Evolutionary conservation across 2,888 invertebrate species (phyloP).

Genomic region (Panopea generosa): DNA sequence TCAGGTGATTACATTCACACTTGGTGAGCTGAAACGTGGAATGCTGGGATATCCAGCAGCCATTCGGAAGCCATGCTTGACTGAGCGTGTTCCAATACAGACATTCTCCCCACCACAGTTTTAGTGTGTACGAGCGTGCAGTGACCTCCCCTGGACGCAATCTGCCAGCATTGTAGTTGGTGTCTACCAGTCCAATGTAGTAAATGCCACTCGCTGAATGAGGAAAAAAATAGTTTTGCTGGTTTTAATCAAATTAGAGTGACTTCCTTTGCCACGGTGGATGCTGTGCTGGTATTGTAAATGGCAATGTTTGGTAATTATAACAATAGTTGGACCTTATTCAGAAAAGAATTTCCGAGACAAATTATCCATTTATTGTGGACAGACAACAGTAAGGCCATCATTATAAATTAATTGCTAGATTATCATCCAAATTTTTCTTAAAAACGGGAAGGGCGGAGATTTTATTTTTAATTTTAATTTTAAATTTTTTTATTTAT

Average conservation of each 20-base stretch:
- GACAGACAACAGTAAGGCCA: too few species aligned
- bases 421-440: too few species aligned
- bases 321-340: too few species aligned
- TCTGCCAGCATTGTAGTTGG: conserved; percentile 78
- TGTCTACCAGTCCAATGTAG: conserved; percentile 80
- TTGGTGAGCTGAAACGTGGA: conserved; percentile 75
- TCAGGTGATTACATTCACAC: conserved; percentile 83
- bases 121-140: conserved; percentile 78
- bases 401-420: too few species aligned
- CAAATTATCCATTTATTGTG: too few species aligned
- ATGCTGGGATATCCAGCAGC: conserved; percentile 73
- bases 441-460: too few species aligned
- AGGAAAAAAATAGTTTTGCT: background rate
- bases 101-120: conserved; percentile 82
- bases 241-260: background rate
- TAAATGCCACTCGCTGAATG: conserved; percentile 74
- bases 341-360: too few species aligned
- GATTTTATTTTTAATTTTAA: too few species aligned
- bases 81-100: conserved; percentile 78
- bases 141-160: conserved; percentile 75
- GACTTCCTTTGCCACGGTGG: too few species aligned
- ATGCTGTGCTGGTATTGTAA: too few species aligned
- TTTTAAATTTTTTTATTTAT: too few species aligned
- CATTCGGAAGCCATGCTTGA: conserved; percentile 75
- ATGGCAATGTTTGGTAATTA: too few species aligned